These are phyloP conservation scores for Scolopax bukidnonensis DNA, from an alignment of 2,797 vertebrate species.

Conservation along the genomic window DNA sequence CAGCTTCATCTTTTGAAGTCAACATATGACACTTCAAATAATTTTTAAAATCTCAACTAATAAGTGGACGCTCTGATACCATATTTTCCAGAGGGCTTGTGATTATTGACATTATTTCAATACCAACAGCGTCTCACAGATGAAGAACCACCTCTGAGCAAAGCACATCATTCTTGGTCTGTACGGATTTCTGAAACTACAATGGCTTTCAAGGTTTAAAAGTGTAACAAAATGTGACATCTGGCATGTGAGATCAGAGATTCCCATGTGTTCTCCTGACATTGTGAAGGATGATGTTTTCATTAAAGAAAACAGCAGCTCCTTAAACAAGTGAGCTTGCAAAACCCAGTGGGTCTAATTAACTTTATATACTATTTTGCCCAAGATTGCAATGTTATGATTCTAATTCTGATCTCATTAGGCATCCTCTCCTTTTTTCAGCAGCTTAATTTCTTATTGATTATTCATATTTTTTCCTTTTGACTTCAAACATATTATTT, in stretches of 20 bases:
- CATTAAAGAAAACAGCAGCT: background rate
- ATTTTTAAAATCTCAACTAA: background rate
- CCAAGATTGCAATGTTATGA: background rate
- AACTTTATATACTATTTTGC: background rate
- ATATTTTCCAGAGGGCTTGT: background rate
- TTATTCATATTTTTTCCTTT: background rate
- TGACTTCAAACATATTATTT: background rate
- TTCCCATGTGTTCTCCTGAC: background rate
- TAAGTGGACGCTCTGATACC: background rate
- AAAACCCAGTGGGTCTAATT: constrained; percentile 31
- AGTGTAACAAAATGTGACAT: constrained; percentile 15
- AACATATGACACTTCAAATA: background rate
- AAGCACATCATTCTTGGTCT: background rate
- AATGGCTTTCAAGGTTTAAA: background rate
- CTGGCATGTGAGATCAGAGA: background rate
- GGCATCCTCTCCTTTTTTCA: background rate
- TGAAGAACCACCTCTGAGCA: background rate
- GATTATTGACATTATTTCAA: background rate
- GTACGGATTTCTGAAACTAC: background rate
- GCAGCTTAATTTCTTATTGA: background rate
- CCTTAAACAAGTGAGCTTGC: background rate
- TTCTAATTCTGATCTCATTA: constrained; percentile 10
- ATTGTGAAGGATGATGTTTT: constrained; percentile 7
- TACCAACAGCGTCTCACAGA: background rate
- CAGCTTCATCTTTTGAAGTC: background rate